These are phyloP conservation scores for Panthera leo DNA, from an alignment of 2,113 vertebrate genomes.

Conservation along the genomic window DNA sequence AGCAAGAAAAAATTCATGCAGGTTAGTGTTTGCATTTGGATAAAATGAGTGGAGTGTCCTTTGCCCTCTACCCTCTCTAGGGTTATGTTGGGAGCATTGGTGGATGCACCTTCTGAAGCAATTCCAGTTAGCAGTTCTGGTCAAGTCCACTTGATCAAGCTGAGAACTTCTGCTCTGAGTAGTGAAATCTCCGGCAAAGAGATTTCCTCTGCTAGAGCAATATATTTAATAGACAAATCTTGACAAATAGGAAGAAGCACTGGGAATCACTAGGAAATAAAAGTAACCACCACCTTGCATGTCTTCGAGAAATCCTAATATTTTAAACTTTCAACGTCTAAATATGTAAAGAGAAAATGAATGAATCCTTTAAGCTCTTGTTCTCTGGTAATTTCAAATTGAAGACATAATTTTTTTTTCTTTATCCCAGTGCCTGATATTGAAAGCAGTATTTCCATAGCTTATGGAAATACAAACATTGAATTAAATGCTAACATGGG, in stretches of 20 bases:
- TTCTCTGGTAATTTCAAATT: slow-evolving; percentile 37
- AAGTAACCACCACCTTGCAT: background rate
- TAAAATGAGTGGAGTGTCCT: background rate
- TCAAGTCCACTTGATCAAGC: background rate
- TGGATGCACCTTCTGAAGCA: background rate
- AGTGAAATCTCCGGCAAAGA: background rate
- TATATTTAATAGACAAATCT: background rate
- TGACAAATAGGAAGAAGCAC: background rate
- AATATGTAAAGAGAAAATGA: background rate
- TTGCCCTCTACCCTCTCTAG: background rate
- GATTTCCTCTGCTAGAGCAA: background rate
- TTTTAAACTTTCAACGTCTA: slow-evolving; percentile 16
- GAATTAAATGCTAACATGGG: slow-evolving; percentile 50
- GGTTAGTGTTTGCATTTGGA: background rate
- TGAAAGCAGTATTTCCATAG: slow-evolving; percentile 47
- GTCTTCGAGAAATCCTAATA: background rate
- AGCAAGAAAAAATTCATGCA: background rate
- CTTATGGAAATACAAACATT: slow-evolving; percentile 38
- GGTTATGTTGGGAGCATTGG: background rate
- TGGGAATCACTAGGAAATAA: background rate
- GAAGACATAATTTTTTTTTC: slow-evolving; percentile 36
- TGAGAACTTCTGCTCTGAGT: background rate
- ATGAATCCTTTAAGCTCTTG: slow-evolving; percentile 13
- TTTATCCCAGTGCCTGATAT: background rate
- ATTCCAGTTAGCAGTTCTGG: background rate